Evolutionary conservation across 2,797 vertebrate genomes (phyloP).

Genomic region (Megalops cyprinoides): DNA sequence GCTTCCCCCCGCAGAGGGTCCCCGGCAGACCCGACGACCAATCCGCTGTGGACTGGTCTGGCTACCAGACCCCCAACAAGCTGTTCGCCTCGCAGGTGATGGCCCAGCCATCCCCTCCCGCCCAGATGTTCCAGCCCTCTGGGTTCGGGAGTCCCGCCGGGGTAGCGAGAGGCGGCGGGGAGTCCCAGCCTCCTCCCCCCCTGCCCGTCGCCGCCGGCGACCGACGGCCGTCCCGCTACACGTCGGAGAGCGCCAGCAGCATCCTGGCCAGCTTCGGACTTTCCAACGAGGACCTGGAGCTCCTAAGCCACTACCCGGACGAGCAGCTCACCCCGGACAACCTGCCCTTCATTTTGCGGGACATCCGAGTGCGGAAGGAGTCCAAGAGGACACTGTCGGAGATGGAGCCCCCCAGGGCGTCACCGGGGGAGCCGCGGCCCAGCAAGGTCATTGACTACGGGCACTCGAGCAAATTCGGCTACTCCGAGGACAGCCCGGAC

Average conservation of each 20-base stretch:
- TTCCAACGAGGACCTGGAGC: conserved; percentile 91
- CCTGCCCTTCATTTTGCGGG: conserved; percentile 87
- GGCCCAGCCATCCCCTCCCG: conserved; percentile 56
- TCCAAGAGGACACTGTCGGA: conserved; percentile 60
- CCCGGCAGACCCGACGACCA: conserved; percentile 39
- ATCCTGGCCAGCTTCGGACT: conserved; percentile 92
- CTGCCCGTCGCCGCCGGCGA: conserved; percentile 47
- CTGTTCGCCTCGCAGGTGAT: conserved; percentile 47
- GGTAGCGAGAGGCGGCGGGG: conserved; percentile 21
- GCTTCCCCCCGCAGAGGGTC: conserved; percentile 46
- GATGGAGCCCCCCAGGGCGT: conserved; percentile 34
- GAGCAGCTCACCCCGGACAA: conserved; percentile 91
- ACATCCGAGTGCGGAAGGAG: conserved; percentile 86
- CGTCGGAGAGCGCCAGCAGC: conserved; percentile 84
- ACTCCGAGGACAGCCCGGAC: conserved; percentile 60
- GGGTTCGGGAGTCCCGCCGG: conserved; percentile 43
- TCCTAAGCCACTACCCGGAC: conserved; percentile 89
- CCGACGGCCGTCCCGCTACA: conserved; percentile 76
- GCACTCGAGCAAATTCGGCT: conserved; percentile 85
- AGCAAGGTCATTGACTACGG: conserved; percentile 93
- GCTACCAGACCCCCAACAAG: conserved; percentile 48
- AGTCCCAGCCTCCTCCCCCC: conserved; percentile 28
- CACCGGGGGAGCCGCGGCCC: conserved; percentile 54
- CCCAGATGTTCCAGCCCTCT: conserved; percentile 49
- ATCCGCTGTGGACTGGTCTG: conserved; percentile 47